phyloP scores from a whole-genome alignment of 1,140 invertebrate species.

The Pseudomyrmex dendroicus region DNA sequence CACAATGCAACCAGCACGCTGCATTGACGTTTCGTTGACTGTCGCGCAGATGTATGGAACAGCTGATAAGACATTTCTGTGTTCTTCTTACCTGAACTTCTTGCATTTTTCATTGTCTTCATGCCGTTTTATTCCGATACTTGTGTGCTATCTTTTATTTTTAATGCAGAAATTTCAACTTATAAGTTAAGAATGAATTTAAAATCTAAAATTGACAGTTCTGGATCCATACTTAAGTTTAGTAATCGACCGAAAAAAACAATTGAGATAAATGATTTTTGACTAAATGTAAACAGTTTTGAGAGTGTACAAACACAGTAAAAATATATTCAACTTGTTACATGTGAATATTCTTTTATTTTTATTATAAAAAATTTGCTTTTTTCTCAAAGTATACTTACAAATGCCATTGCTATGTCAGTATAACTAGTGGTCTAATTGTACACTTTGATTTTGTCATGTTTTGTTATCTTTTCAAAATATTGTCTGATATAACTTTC shows the following conservation, averaged over 20 bases:
- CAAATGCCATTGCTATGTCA: not conserved
- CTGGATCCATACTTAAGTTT: not conserved
- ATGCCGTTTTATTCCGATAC: not conserved
- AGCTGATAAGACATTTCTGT: constrained; percentile 32
- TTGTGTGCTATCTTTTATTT: not conserved
- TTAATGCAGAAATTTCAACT: not conserved
- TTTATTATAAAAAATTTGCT: not conserved
- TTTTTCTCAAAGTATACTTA: not conserved
- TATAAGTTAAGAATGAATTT: constrained; percentile 5
- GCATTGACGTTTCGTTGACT: constrained; percentile 29
- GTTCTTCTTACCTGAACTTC: not conserved
- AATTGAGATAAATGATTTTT: not conserved
- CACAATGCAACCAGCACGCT: not conserved
- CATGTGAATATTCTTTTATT: not conserved
- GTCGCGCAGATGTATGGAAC: constrained; percentile 17
- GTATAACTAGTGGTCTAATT: not conserved
- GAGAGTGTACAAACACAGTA: not conserved
- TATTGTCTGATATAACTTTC: not conserved
- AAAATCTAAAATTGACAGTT: constrained; percentile 1
- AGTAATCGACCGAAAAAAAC: not conserved
- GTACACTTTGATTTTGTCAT: not conserved
- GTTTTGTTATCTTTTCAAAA: not conserved
- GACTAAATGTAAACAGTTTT: not conserved
- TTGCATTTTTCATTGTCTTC: not conserved
- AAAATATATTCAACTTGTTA: not conserved